These are phyloP conservation scores for Chaunax sp. DNA, from an alignment of 2,797 vertebrate genomes.

Conservation along the genomic window DNA sequence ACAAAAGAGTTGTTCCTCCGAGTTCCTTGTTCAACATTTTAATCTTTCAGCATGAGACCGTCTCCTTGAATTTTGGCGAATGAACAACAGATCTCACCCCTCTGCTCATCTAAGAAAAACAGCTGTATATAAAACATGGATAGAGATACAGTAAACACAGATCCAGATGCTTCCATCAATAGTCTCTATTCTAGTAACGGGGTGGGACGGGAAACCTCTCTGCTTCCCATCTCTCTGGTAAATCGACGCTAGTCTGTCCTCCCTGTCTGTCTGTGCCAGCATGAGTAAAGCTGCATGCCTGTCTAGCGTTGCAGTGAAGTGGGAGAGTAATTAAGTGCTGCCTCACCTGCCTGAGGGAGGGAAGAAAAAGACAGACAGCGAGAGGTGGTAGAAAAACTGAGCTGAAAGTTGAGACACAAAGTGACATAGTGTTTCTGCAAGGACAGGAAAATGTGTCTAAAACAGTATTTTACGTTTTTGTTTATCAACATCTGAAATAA, in stretches of 20 bases:
- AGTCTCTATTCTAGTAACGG: conserved; percentile 36
- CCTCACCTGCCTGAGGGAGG: conserved; percentile 45
- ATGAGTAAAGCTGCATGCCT: conserved; percentile 37
- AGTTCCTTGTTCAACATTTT: too few species aligned
- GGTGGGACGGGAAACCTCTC: conserved; percentile 48
- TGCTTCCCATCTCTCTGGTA: conserved; percentile 44
- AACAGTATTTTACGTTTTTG: conserved; percentile 10
- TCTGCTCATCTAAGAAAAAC: conserved; percentile 8
- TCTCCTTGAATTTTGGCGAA: conserved; percentile 24
- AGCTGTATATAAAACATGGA: background rate
- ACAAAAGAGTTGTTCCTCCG: too few species aligned
- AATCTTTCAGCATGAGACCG: conserved; percentile 33
- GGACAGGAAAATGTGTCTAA: conserved; percentile 4
- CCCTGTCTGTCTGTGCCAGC: conserved; percentile 39
- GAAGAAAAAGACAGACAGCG: conserved; percentile 30
- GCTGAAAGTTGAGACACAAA: conserved; percentile 6
- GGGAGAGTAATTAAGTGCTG: conserved; percentile 55
- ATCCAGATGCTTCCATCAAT: conserved; percentile 48
- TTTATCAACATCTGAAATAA: conserved; percentile 19
- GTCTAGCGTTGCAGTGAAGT: conserved; percentile 27
- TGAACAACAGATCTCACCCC: conserved; percentile 20
- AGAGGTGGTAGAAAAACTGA: conserved; percentile 5
- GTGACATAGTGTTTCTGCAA: conserved; percentile 1
- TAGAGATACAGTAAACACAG: conserved; percentile 26
- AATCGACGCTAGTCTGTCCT: conserved; percentile 50